A percentile compares a stretch with the other conserved stretches of the same genome.
Evolutionary conservation across 2,888 invertebrate genomes (phyloP).

Genomic region (Pachliopta kotzebuea): DNA sequence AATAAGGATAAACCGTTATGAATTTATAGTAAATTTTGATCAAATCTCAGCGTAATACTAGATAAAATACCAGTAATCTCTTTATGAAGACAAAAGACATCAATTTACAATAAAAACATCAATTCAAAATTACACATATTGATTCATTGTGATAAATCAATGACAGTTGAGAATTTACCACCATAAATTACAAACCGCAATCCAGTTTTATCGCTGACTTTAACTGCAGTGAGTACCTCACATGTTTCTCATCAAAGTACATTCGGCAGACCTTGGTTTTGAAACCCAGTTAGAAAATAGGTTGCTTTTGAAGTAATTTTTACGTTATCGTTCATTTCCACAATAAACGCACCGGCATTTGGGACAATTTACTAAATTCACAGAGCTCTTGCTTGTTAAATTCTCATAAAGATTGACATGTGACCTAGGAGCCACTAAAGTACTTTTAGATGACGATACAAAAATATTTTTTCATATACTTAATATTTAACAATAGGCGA

Average conservation of each 20-base stretch:
- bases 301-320: conserved; percentile 63
- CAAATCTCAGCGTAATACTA: not conserved
- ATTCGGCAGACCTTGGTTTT: conserved; percentile 47
- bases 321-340: conserved; percentile 44
- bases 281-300: conserved; percentile 54
- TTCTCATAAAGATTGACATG: conserved; percentile 43
- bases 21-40: not conserved
- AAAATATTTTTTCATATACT: not conserved
- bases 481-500: not conserved
- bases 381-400: conserved; percentile 46
- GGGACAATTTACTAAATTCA: conserved; percentile 59
- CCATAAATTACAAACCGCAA: conserved; percentile 26
- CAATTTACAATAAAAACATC: not conserved
- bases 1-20: no score
- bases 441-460: not conserved
- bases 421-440: conserved; percentile 38
- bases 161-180: conserved; percentile 16
- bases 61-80: not conserved
- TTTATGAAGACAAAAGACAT: not conserved
- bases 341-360: conserved; percentile 37
- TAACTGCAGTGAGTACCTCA: conserved; percentile 41
- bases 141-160: conserved; percentile 6
- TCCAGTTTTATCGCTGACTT: conserved; percentile 45
- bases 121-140: conserved; percentile 26
- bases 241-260: conserved; percentile 27